Percentiles rank a stretch among this genome's conserved stretches.
Evolutionary conservation across 2,113 vertebrate genomes (phyloP).

Genomic region (Microcebus tavaratra): DNA sequence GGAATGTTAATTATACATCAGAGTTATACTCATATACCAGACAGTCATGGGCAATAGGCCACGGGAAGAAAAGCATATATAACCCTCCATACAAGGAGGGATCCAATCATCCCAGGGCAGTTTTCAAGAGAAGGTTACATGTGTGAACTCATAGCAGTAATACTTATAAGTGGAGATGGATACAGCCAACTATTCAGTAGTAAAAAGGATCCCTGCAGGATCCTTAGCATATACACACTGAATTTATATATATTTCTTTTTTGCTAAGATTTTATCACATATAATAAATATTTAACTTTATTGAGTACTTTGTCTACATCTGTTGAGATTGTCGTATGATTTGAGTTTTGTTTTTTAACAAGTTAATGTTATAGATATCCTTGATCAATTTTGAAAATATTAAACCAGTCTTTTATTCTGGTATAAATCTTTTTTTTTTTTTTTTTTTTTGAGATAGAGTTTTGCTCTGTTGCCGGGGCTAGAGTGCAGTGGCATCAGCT

Average conservation of each 20-base stretch:
- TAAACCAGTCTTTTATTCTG: too few relatives aligned
- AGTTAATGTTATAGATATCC: not conserved
- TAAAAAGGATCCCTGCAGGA: not conserved
- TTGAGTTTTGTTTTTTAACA: not conserved
- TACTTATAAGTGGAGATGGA: not conserved
- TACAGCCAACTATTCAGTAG: not conserved
- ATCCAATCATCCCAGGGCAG: not conserved
- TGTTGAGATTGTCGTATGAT: not conserved
- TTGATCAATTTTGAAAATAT: too few relatives aligned
- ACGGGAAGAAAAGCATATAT: not conserved
- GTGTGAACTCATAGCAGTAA: not conserved
- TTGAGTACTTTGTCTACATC: not conserved
- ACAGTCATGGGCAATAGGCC: not conserved
- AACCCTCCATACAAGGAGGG: not conserved
- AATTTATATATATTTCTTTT: not conserved
- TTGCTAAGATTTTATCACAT: not conserved
- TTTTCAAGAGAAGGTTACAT: not conserved
- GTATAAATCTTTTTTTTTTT: too few relatives aligned
- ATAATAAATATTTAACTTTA: not conserved
- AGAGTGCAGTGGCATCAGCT: too few relatives aligned
- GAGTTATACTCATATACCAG: not conserved
- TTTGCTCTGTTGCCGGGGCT: too few relatives aligned
- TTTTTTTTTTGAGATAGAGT: too few relatives aligned
- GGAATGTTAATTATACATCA: not conserved
- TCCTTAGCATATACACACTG: not conserved